Percentiles rank a stretch among this genome's conserved stretches.
Evolutionary conservation across 2,113 vertebrate species (phyloP).

Genomic region (Neoarius graeffei): DNA sequence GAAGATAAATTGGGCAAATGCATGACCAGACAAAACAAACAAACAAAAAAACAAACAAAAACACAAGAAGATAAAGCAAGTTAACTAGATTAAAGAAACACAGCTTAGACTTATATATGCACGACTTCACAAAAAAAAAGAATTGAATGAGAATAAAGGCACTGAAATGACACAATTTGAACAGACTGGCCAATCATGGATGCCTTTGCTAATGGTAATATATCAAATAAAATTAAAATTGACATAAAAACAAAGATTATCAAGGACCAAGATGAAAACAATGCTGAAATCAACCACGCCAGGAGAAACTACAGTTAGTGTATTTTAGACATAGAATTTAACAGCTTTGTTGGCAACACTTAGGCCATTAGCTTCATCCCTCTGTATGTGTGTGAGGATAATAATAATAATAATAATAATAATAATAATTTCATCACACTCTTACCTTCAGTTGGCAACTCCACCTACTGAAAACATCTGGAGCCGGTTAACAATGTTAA

Average conservation of each 20-base stretch:
- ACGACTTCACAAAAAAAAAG: not conserved
- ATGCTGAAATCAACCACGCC: too few species aligned
- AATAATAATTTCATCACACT: not conserved
- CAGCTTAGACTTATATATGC: not conserved
- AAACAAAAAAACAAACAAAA: not conserved
- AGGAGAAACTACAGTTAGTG: too few species aligned
- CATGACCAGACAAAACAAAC: too few species aligned
- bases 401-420: not conserved
- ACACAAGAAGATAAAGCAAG: not conserved
- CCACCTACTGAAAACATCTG: not conserved
- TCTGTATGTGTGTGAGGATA: not conserved
- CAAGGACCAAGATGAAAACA: not conserved
- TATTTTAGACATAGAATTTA: too few species aligned
- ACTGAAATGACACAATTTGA: not conserved
- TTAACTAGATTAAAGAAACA: not conserved
- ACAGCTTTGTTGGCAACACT: too few species aligned
- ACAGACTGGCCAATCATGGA: not conserved
- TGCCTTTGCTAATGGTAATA: not conserved
- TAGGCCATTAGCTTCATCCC: too few species aligned
- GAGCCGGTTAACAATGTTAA: not conserved
- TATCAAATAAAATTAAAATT: not conserved
- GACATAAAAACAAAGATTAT: not conserved
- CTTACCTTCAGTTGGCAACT: not conserved
- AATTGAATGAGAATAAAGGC: not conserved
- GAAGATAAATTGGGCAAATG: too few species aligned